These are phyloP conservation scores for Pristiophorus japonicus DNA, from an alignment of 2,113 vertebrate species.

Conservation along the genomic window DNA sequence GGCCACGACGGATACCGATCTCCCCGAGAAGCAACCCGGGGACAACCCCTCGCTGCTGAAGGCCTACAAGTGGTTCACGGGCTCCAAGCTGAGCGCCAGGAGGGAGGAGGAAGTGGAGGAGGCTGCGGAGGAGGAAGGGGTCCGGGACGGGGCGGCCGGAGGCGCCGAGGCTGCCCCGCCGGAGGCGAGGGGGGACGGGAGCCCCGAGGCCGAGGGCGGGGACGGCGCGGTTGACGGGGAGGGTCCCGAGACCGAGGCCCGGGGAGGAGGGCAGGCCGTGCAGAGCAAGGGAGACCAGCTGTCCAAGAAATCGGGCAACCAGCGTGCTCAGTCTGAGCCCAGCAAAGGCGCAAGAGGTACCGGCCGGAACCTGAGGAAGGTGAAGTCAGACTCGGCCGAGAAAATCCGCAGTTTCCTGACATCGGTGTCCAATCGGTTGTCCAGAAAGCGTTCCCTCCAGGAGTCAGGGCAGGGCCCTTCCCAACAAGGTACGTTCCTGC, in stretches of 20 bases:
- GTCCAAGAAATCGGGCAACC: background rate
- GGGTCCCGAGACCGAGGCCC: background rate
- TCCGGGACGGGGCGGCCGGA: background rate
- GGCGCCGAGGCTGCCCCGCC: background rate
- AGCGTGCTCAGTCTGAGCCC: background rate
- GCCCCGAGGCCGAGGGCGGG: too few species aligned
- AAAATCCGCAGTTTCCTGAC: constrained; percentile 2
- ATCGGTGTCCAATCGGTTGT: background rate
- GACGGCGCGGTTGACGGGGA: background rate
- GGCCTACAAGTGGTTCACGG: constrained; percentile 64
- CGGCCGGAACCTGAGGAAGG: background rate
- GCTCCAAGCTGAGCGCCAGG: constrained; percentile 47
- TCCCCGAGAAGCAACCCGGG: constrained; percentile 30
- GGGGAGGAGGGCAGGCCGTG: constrained; percentile 24
- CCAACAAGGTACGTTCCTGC: background rate
- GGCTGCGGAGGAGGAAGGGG: constrained; percentile 36
- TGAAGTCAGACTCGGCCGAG: background rate
- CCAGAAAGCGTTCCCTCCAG: background rate
- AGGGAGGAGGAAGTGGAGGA: constrained; percentile 50
- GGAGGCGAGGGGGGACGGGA: background rate
- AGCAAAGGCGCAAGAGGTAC: background rate
- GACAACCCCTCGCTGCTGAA: constrained; percentile 49
- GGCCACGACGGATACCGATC: constrained; percentile 35
- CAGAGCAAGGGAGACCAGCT: background rate
- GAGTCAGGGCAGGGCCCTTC: background rate